Percentiles rank a stretch among this genome's conserved stretches.
phyloP scores from a whole-genome alignment of 2,113 vertebrate genomes.

The Eolophus roseicapilla region DNA sequence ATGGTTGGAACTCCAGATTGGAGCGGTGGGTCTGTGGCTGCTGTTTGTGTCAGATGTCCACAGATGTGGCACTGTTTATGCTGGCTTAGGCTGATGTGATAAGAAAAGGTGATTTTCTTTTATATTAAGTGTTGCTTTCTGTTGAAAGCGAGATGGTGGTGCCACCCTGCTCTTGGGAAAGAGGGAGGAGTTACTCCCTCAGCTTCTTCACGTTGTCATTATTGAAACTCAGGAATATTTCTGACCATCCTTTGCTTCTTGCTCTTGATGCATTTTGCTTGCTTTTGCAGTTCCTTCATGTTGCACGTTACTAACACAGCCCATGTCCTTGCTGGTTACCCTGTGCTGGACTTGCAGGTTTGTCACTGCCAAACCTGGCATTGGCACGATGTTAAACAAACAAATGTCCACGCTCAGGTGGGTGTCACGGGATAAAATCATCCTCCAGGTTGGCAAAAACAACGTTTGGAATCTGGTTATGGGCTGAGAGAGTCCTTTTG shows the following conservation, averaged over 20 bases:
- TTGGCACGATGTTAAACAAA: neutral
- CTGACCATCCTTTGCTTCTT: neutral
- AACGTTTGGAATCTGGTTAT: neutral
- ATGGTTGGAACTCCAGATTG: fast-evolving
- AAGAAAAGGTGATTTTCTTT: neutral
- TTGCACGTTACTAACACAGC: fast-evolving
- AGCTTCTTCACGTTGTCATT: neutral
- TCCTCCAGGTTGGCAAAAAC: neutral
- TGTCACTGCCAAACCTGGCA: neutral
- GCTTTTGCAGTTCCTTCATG: neutral
- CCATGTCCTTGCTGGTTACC: fast-evolving
- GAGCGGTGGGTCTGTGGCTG: neutral
- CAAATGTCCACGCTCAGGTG: neutral
- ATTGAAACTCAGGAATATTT: neutral
- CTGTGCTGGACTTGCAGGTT: neutral
- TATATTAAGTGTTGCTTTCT: fast-evolving
- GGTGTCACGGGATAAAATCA: neutral
- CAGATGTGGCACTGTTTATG: fast-evolving
- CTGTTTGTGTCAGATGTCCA: fast-evolving
- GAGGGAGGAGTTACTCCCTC: neutral
- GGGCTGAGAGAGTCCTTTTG: slow-evolving; percentile 11
- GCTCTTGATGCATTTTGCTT: neutral
- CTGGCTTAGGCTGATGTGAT: neutral
- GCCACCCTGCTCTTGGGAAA: neutral
- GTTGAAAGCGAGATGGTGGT: neutral